These are phyloP conservation scores for Drosophila navojoa DNA, from an alignment of 1,140 invertebrate genomes.

Conservation along the genomic window DNA sequence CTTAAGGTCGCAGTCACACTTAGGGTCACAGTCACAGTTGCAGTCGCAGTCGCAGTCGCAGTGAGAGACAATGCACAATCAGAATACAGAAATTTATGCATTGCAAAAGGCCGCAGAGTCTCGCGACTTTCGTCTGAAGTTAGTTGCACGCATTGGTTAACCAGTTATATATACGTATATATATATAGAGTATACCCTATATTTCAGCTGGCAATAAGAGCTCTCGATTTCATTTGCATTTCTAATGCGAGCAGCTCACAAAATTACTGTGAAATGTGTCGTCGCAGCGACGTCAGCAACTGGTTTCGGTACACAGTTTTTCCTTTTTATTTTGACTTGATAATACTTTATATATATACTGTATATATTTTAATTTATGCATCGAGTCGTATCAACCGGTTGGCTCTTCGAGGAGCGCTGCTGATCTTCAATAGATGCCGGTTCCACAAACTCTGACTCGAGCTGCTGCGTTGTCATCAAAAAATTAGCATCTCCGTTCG, in stretches of 20 bases:
- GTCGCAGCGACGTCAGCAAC: constrained; percentile 65
- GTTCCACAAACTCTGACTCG: constrained; percentile 27
- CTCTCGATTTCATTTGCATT: constrained; percentile 77
- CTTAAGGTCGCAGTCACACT: constrained; percentile 32
- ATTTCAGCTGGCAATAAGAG: constrained; percentile 4
- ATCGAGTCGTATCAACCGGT: constrained; percentile 58
- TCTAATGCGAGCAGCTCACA: constrained; percentile 38
- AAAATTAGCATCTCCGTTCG: constrained; percentile 70
- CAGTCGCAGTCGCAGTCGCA: not conserved
- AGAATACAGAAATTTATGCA: constrained; percentile 36
- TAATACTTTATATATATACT: constrained; percentile 24
- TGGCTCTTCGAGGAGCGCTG: constrained; percentile 30
- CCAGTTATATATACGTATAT: constrained; percentile 7
- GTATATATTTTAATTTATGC: constrained; percentile 46
- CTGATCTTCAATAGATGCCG: constrained; percentile 41
- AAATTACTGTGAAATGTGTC: constrained; percentile 58
- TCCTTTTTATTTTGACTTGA: constrained; percentile 43
- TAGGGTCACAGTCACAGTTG: constrained; percentile 2
- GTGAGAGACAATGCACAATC: constrained; percentile 56
- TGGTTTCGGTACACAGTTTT: constrained; percentile 52
- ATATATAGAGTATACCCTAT: not conserved
- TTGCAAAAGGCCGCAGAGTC: constrained; percentile 15
- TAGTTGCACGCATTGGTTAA: constrained; percentile 5
- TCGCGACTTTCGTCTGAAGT: constrained; percentile 3
- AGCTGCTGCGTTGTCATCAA: constrained; percentile 44